A percentile compares a stretch with the other conserved stretches of the same genome.
Conservation (phyloP, 2,888 invertebrate species). For the Brachypalpus laphriformis region DNA sequence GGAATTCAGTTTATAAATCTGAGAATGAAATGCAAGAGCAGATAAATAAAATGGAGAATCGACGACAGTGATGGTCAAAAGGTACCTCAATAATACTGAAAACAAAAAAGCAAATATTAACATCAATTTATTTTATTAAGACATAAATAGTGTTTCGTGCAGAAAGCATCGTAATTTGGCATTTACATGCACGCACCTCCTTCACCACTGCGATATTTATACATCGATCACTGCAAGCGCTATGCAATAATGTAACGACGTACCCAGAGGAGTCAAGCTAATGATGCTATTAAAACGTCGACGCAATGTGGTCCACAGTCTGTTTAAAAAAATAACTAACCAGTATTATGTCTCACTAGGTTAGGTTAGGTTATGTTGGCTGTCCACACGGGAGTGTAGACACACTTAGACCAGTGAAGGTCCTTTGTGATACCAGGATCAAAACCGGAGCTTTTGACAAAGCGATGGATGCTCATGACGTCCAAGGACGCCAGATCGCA, state of each 20-base stretch:
- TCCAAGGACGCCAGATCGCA: too few species aligned
- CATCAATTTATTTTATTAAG: slow-evolving; percentile 77
- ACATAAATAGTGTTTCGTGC: slow-evolving; percentile 78
- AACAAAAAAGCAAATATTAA: slow-evolving; percentile 58
- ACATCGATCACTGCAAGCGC: slow-evolving; percentile 69
- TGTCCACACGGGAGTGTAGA: too few species aligned
- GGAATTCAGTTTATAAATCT: slow-evolving; percentile 6
- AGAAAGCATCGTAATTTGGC: slow-evolving; percentile 76
- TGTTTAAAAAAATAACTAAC: not conserved
- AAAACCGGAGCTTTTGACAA: too few species aligned
- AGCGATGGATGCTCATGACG: too few species aligned
- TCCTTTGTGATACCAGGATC: too few species aligned
- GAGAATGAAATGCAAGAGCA: not conserved
- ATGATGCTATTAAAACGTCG: slow-evolving; percentile 72
- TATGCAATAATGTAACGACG: slow-evolving; percentile 71
- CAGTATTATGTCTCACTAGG: not conserved
- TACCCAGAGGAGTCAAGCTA: slow-evolving; percentile 70
- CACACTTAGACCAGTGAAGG: too few species aligned
- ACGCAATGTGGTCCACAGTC: slow-evolving; percentile 64
- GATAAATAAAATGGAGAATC: slow-evolving; percentile 43
- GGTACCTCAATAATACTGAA: slow-evolving; percentile 8
- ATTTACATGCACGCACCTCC: slow-evolving; percentile 77
- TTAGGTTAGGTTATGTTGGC: too few species aligned
- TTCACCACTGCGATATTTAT: slow-evolving; percentile 69
- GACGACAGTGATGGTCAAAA: slow-evolving; percentile 19